Percentiles rank a stretch among this genome's conserved stretches.
These are phyloP conservation scores for Macaria liturata DNA, from an alignment of 2,888 invertebrate genomes.

Conservation along the genomic window DNA sequence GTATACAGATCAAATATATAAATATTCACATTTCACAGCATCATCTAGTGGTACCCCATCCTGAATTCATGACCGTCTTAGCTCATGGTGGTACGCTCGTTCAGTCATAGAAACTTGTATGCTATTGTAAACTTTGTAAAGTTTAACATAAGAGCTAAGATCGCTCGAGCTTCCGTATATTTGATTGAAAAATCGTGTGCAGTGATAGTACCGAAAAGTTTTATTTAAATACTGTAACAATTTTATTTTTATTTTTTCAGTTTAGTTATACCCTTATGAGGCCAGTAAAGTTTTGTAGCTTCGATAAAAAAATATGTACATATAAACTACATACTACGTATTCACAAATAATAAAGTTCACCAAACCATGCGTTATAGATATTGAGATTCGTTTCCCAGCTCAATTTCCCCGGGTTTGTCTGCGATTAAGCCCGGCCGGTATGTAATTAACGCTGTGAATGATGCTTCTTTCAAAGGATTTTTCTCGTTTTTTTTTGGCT, in stretches of 20 bases:
- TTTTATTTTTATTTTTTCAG: no score
- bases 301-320: no score
- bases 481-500: slow-evolving; percentile 48
- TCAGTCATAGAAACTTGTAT: slow-evolving; percentile 65
- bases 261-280: no score
- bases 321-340: no score
- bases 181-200: slow-evolving; percentile 1
- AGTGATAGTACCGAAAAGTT: slow-evolving; percentile 3
- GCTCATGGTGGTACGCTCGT: slow-evolving; percentile 41
- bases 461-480: slow-evolving; percentile 57
- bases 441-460: slow-evolving; percentile 77
- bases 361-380: no score
- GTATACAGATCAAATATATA: no score
- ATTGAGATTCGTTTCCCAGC: slow-evolving; percentile 22
- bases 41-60: no score
- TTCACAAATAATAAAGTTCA: no score
- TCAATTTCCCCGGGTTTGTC: slow-evolving; percentile 61
- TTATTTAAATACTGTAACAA: not conserved
- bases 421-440: slow-evolving; percentile 57
- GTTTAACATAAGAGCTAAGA: slow-evolving; percentile 38
- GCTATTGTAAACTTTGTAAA: slow-evolving; percentile 32
- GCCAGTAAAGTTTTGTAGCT: no score
- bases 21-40: no score
- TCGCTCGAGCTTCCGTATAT: slow-evolving; percentile 14
- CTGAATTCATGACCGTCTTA: no score